Evolutionary conservation across 2,113 vertebrate genomes (phyloP), one percentile per base, ranked within the genome.

Genomic region (Raja brachyura): DNA sequence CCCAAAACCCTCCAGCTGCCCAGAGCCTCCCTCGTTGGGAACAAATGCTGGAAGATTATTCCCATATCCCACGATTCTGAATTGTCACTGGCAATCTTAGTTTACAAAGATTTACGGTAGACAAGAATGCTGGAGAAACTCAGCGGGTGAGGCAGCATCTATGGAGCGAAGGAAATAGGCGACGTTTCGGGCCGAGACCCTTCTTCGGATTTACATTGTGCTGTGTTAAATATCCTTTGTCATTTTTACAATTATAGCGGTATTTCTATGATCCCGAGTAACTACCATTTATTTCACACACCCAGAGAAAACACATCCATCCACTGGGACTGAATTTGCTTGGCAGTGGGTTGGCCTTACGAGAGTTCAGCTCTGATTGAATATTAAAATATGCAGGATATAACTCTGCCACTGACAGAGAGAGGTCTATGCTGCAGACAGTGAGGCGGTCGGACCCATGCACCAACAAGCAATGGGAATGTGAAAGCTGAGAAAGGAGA

Each of bases 351-450:
- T 54, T 73, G 39, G 90, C 90, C 73, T 92, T 92, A 92, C 73
- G 90, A 9, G 90, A 92, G 90, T 92, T 73, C 33, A 22, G 66
- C 73, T 73, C 90, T 92, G 90, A 92, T 73, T 92, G 90, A 70
- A 92, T 92, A 92, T 92, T 92, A 92, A 92, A 92, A 92, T 92
- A 92, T 92, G 68, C 90, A 92, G 90, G 66, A 31, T 70, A 92
- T 73, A 92, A 73, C 66, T 73, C 90, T 92, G 90, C 66, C 63
- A 92, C 63, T 70, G 88, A 70, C 63, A 92, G 66, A 92, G 90
- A 73, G 66, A 92, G 90, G 90, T 73, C 90, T 73, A 70, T 92
- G 33, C 90, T 92, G 90, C 90, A 92, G 59, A 31, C 66, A 73
- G 68, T 14, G 16, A 90, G 33, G 88, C 66, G 70, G 88, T 25